phyloP scores from a whole-genome alignment of 2,888 invertebrate genomes.

The Drosophila anomalata region DNA sequence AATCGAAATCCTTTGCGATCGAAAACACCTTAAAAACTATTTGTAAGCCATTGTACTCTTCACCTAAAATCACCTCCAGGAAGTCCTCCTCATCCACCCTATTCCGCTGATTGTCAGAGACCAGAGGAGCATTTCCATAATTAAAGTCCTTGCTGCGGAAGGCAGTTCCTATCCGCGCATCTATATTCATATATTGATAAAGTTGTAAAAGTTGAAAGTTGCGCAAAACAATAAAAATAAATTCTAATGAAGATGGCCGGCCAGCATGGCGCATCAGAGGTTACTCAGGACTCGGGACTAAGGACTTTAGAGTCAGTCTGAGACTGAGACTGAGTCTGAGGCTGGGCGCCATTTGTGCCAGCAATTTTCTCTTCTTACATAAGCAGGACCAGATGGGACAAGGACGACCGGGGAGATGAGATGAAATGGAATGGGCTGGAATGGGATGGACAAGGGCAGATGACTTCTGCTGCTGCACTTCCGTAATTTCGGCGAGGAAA shows the following conservation, averaged over 20 bases:
- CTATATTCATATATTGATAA: constrained; percentile 79
- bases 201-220: constrained; percentile 80
- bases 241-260: constrained; percentile 77
- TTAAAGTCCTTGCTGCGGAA: constrained; percentile 62
- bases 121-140: constrained; percentile 64
- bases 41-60: not conserved
- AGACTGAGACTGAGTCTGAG: constrained; percentile 9
- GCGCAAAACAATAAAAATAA: constrained; percentile 79
- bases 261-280: constrained; percentile 70
- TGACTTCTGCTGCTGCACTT: constrained; percentile 68
- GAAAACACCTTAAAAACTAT: constrained; percentile 1
- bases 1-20: not conserved
- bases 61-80: constrained; percentile 2
- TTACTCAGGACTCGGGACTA: constrained; percentile 13
- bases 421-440: not conserved
- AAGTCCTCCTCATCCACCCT: constrained; percentile 16
- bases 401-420: constrained; percentile 9
- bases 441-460: constrained; percentile 24
- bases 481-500: constrained; percentile 75
- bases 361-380: constrained; percentile 77
- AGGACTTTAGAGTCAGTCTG: constrained; percentile 16
- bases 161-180: constrained; percentile 54
- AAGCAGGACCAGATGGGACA: constrained; percentile 51
- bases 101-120: constrained; percentile 26
- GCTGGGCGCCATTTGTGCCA: constrained; percentile 70